Percentiles rank a stretch among this genome's conserved stretches.
These are phyloP conservation scores for Brachyalestes nurse DNA, from an alignment of 2,797 vertebrate species.

Conservation along the genomic window DNA sequence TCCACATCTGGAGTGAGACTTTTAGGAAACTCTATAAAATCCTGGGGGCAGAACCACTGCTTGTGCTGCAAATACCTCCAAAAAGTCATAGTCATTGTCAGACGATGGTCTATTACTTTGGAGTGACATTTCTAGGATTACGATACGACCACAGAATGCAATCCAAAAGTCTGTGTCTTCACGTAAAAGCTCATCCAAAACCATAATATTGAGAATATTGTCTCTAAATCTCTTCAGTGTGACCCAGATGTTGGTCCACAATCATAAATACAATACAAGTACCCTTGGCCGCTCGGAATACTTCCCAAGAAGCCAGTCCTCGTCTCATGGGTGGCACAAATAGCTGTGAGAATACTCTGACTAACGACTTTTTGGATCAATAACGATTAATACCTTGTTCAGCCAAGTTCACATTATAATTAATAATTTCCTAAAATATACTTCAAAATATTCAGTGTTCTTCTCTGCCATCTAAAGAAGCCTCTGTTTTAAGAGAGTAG, in stretches of 20 bases:
- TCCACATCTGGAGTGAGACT: constrained; percentile 34
- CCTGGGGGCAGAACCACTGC: neutral
- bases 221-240: neutral
- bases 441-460: too few relatives aligned
- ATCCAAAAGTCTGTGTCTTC: neutral
- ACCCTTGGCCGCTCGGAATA: neutral
- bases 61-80: constrained; percentile 10
- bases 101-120: neutral
- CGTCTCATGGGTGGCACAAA: neutral
- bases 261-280: neutral
- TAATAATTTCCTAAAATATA: too few relatives aligned
- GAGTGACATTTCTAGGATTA: constrained; percentile 15
- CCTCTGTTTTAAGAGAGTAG: too few relatives aligned
- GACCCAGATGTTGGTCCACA: neutral
- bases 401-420: too few relatives aligned
- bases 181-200: neutral
- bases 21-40: constrained; percentile 13
- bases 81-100: neutral
- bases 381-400: neutral
- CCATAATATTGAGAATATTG: neutral
- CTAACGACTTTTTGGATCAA: neutral
- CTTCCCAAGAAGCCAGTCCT: neutral
- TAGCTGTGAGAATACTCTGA: too few relatives aligned
- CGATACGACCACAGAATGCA: neutral
- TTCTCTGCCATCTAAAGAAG: too few relatives aligned